Evolutionary conservation across 2,113 vertebrate genomes (phyloP).

Genomic region (Dromas ardeola): DNA sequence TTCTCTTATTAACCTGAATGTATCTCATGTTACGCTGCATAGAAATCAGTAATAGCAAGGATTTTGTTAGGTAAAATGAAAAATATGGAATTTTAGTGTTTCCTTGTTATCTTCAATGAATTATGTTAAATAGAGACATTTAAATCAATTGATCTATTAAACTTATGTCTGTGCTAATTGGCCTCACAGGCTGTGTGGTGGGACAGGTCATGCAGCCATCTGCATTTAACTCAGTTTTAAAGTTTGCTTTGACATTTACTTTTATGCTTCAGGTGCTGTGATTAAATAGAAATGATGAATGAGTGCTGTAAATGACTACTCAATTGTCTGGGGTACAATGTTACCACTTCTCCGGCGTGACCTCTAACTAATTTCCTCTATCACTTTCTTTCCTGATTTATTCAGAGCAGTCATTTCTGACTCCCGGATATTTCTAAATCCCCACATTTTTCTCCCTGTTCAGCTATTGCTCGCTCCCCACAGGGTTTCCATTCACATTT

Average conservation of each 20-base stretch:
- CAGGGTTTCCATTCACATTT: background rate
- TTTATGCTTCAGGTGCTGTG: conserved; percentile 34
- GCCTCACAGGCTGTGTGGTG: background rate
- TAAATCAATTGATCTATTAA: background rate
- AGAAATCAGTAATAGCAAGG: background rate
- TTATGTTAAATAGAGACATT: background rate
- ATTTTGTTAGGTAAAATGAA: background rate
- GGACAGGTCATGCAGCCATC: background rate
- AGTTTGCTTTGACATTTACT: conserved; percentile 56
- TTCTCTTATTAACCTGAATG: background rate
- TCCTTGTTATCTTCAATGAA: background rate
- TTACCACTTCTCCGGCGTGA: background rate
- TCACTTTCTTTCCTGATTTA: background rate
- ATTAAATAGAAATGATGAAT: conserved; percentile 30
- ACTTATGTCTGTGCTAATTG: background rate
- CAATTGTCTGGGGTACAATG: background rate
- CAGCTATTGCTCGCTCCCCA: background rate
- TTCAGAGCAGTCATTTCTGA: background rate
- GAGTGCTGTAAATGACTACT: background rate
- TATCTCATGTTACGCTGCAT: background rate
- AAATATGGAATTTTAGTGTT: background rate
- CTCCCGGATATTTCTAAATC: background rate
- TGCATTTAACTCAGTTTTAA: conserved; percentile 8
- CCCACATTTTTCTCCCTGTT: background rate
- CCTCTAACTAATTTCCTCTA: background rate